Evolutionary conservation across 2,888 invertebrate genomes (phyloP).

Genomic region (Lypha dubia): DNA sequence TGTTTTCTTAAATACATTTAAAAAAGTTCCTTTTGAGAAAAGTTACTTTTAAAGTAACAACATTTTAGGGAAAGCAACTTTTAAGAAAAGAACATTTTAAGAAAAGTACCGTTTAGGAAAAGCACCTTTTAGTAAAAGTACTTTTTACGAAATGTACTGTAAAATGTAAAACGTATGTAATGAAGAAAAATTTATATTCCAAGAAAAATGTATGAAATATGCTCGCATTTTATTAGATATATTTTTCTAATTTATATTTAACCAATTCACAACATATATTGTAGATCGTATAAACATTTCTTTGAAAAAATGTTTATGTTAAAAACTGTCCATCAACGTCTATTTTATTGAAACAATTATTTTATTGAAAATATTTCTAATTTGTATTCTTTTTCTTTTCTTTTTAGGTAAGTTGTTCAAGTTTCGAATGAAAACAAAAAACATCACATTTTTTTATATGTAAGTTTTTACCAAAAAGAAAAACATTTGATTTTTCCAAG

Average conservation of each 20-base stretch:
- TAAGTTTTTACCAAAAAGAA: not conserved
- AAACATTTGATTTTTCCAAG: not conserved
- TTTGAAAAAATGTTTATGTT: no score
- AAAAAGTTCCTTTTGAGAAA: not conserved
- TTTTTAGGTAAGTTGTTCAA: constrained; percentile 48
- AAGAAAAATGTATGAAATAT: no score
- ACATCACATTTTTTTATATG: not conserved
- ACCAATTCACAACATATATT: no score
- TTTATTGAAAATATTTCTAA: not conserved
- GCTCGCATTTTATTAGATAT: no score
- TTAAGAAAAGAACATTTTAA: not conserved
- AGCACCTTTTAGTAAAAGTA: not conserved
- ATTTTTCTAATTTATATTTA: not conserved
- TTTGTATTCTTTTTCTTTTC: constrained; percentile 7
- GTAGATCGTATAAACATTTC: no score
- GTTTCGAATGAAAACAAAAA: no score
- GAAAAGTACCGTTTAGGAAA: not conserved
- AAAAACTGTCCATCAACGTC: no score
- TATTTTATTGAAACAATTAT: no score
- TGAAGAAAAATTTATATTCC: no score
- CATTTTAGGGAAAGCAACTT: not conserved
- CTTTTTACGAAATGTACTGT: not conserved
- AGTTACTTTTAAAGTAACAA: not conserved
- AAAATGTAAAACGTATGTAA: no score
- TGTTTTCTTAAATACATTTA: not conserved